phyloP scores from a whole-genome alignment of 2,888 invertebrate species.

The Chymomyza amoena region DNA sequence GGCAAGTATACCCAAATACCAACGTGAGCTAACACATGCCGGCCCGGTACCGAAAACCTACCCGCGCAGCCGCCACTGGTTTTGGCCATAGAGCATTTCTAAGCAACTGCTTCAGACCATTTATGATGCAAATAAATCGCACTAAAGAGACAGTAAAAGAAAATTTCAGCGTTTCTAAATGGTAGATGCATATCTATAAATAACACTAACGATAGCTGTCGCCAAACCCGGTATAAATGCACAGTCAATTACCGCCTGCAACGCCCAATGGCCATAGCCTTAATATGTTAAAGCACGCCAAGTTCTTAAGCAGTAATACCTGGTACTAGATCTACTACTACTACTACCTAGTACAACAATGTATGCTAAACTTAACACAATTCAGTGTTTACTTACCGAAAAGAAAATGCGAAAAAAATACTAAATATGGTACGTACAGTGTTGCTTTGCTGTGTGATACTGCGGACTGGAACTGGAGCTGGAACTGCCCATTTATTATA shows the following conservation, averaged over 20 bases:
- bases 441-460: background rate
- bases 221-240: background rate
- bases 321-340: too few relatives aligned
- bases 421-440: conserved; percentile 16
- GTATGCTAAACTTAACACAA: conserved; percentile 17
- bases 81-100: too few relatives aligned
- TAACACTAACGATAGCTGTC: background rate
- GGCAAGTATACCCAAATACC: too few relatives aligned
- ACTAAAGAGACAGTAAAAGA: too few relatives aligned
- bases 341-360: too few relatives aligned
- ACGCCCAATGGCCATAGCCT: background rate
- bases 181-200: background rate
- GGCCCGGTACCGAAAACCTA: too few relatives aligned
- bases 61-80: too few relatives aligned
- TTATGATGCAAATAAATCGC: too few relatives aligned
- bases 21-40: too few relatives aligned
- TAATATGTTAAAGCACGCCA: background rate
- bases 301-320: background rate
- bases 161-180: too few relatives aligned
- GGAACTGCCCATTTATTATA: background rate
- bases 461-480: background rate
- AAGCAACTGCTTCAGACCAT: too few relatives aligned
- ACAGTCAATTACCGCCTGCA: background rate
- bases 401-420: conserved; percentile 26
- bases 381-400: conserved; percentile 54